phyloP scores from a whole-genome alignment of 1,140 invertebrate species.

The Dendrolimus punctatus region DNA sequence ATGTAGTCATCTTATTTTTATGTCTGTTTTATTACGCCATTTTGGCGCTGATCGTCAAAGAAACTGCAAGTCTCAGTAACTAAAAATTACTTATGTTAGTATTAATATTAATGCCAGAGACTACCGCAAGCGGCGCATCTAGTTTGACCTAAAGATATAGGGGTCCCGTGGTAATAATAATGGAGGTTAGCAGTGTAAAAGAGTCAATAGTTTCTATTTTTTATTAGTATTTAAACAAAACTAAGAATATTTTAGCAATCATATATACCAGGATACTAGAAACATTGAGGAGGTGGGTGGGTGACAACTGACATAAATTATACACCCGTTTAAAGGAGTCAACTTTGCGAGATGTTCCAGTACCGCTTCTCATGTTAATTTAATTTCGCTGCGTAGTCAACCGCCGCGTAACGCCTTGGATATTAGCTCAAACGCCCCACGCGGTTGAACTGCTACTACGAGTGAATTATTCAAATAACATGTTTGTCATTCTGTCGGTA shows the following conservation, averaged over 20 bases:
- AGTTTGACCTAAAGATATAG: too few species aligned
- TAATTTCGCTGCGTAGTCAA: conserved; percentile 24
- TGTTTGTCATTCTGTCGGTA: conserved; percentile 13
- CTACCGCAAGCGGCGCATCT: too few species aligned
- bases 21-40: too few species aligned
- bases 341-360: conserved; percentile 14
- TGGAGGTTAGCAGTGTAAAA: conserved; percentile 3
- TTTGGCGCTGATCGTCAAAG: too few species aligned
- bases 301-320: conserved; percentile 27
- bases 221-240: neutral
- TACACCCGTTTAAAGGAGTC: conserved; percentile 17
- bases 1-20: too few species aligned
- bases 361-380: conserved; percentile 35
- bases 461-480: conserved; percentile 21
- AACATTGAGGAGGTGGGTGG: conserved; percentile 1
- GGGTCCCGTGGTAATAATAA: too few species aligned
- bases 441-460: conserved; percentile 10
- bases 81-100: too few species aligned
- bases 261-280: neutral
- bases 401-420: conserved; percentile 16
- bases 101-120: too few species aligned
- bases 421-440: conserved; percentile 19
- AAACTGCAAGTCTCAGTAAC: too few species aligned
- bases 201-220: conserved; percentile 11
- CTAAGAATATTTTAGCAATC: too few species aligned